Base-by-base conservation (phyloP, 2,888 invertebrate genomes). In the Apoda limacodes region DNA sequence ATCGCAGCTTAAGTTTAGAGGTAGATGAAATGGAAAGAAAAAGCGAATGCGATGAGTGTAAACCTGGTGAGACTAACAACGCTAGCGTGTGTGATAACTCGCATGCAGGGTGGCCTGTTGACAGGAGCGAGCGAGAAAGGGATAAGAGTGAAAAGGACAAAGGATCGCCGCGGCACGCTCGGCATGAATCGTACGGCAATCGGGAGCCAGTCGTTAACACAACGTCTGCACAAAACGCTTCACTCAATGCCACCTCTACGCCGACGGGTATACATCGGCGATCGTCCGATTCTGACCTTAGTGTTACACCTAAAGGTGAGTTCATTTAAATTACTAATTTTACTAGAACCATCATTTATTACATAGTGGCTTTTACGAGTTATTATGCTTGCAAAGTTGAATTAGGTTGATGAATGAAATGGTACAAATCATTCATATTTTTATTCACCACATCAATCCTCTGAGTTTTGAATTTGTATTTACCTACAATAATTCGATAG, bases 201-300 rank as follows among this genome's bases (percentile, higher is more conserved):
- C 54, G 56, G 31, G 76, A 76, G 21, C 69, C 72, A n/a, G 53
- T 57, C 2, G 61, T 49, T 11, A 63, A 61, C 30, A 49, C 58
- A 2, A 48, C 66, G 4, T 48, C 49, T 14, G 43, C 47, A 4
- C 67, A 57, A 35, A 68, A 65, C 28, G 63, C 76, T 0, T 65
- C 74, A 11, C 57, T 76, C 35, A 67, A 78, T 51, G 70, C 82
- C 17, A 62, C 82, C 3, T 82, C 82, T 0, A 76, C 78, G 20
- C 83, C 62, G 28, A 59, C 63, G 67, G 83, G 67, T 71, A 90
- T 78, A 39, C 88, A 90, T 56, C 83, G 95, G 30, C 82, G 95
- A 46, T 95, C 95, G 3, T 95, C 95, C 2, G 97, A 96, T 67
- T 95, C 96, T 1, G 97, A 97, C 72, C 82, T 95, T 45, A 95